Conservation (phyloP, 2,797 vertebrate genomes). For the Chaetodon trifasciatus region DNA sequence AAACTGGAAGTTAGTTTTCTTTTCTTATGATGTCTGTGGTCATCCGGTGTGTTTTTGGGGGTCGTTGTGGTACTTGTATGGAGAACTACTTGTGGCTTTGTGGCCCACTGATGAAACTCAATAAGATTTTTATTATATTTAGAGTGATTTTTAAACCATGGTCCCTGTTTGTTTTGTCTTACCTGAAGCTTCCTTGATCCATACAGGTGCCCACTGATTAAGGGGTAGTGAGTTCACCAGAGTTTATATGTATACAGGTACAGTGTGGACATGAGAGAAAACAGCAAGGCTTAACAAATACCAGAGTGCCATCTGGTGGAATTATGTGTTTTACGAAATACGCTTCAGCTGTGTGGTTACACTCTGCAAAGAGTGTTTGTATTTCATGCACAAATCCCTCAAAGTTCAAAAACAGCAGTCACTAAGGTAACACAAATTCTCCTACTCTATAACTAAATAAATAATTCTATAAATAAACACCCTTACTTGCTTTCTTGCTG, state of each 20-base stretch:
- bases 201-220: neutral
- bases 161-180: neutral
- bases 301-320: conserved; percentile 62
- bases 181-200: neutral
- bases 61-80: neutral
- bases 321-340: neutral
- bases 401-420: neutral
- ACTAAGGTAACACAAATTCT: neutral
- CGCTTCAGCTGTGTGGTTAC: neutral
- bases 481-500: neutral
- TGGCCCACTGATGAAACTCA: neutral
- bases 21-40: neutral
- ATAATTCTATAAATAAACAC: neutral
- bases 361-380: neutral
- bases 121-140: neutral
- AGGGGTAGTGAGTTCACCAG: no score
- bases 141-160: neutral
- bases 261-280: neutral
- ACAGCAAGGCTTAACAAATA: neutral
- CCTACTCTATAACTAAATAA: no score
- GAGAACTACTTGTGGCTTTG: neutral
- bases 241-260: neutral
- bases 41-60: neutral
- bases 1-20: conserved; percentile 42
- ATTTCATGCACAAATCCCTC: neutral